These are phyloP conservation scores for Poeciliopsis infans DNA, from an alignment of 2,797 vertebrate species.

Conservation along the genomic window DNA sequence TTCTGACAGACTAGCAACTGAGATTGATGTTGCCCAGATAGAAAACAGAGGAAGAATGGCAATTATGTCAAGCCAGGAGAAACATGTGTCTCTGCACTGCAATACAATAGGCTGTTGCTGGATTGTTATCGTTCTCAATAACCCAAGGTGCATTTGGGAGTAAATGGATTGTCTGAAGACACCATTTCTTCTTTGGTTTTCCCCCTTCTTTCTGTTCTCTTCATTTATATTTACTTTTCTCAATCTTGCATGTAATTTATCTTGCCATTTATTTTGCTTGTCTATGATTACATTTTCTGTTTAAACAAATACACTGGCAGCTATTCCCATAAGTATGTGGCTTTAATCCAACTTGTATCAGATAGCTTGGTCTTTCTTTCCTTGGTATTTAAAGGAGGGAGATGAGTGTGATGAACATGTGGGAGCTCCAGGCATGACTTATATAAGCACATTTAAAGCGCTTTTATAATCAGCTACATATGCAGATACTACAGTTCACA, in stretches of 20 bases:
- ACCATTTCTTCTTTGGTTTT: slow-evolving; percentile 62
- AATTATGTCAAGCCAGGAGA: slow-evolving; percentile 84
- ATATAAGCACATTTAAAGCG: slow-evolving; percentile 26
- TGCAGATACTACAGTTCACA: slow-evolving; percentile 39
- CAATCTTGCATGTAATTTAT: slow-evolving; percentile 15
- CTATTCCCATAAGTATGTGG: slow-evolving; percentile 2
- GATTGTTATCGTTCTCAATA: slow-evolving; percentile 84
- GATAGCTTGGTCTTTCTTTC: not conserved
- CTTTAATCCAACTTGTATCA: slow-evolving; percentile 8
- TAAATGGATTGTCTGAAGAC: slow-evolving; percentile 79
- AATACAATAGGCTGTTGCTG: slow-evolving; percentile 72
- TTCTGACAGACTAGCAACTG: slow-evolving; percentile 81
- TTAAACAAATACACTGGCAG: slow-evolving; percentile 1
- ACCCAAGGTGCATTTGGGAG: slow-evolving; percentile 82
- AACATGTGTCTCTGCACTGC: slow-evolving; percentile 80
- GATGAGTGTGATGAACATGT: slow-evolving; percentile 18
- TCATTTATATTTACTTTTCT: slow-evolving; percentile 7
- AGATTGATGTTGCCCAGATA: slow-evolving; percentile 85
- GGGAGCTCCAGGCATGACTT: slow-evolving; percentile 1
- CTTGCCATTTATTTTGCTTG: slow-evolving; percentile 24
- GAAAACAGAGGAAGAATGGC: slow-evolving; percentile 84
- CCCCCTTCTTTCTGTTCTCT: slow-evolving; percentile 9
- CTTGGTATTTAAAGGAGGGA: slow-evolving; percentile 1
- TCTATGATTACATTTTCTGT: slow-evolving; percentile 17
- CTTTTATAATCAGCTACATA: slow-evolving; percentile 48